These are phyloP conservation scores for Aspiorhynchus laticeps DNA, from an alignment of 2,113 vertebrate genomes.

Conservation along the genomic window DNA sequence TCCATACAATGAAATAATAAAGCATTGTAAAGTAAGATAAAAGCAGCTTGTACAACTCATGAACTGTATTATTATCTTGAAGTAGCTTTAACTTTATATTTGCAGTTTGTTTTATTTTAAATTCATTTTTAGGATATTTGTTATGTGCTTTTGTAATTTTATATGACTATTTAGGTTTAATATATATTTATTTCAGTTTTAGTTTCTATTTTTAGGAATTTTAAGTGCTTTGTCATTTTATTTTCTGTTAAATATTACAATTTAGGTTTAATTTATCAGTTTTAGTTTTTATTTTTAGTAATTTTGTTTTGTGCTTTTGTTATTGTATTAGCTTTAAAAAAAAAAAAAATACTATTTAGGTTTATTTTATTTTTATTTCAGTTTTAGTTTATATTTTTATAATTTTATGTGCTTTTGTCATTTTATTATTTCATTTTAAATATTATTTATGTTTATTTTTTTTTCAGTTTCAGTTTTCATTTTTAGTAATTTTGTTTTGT, in stretches of 20 bases:
- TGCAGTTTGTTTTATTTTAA: neutral
- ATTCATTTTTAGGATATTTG: neutral
- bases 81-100: neutral
- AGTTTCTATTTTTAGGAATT: neutral
- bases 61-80: neutral
- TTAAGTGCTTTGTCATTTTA: neutral
- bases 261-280: neutral
- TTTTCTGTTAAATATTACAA: neutral
- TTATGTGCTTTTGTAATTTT: neutral
- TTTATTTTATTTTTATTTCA: too few relatives aligned
- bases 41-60: neutral
- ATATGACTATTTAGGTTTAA: neutral
- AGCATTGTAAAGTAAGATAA: neutral
- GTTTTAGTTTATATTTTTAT: neutral
- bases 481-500: too few relatives aligned
- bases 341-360: too few relatives aligned
- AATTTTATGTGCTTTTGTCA: neutral
- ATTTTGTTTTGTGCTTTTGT: neutral
- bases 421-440: neutral
- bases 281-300: too few relatives aligned
- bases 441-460: neutral
- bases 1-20: neutral
- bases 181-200: neutral
- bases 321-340: neutral
- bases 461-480: neutral